Conservation (phyloP, 37 sponge, comb jelly and placozoan species). For the Aplysina aerophoba region DNA sequence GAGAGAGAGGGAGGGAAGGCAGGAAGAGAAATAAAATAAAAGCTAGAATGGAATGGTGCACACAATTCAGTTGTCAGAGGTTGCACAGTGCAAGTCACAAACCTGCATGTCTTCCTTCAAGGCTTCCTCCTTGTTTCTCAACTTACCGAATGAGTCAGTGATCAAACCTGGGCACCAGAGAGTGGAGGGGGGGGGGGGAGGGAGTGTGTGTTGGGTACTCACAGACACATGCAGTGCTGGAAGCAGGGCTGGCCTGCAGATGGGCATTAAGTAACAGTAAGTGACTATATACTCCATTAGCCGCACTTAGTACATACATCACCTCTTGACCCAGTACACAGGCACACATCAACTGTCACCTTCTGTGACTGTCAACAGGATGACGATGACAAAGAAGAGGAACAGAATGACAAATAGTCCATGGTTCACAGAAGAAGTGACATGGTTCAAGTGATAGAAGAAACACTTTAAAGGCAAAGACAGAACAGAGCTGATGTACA, state of each 20-base stretch:
- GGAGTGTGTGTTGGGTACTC: too few species aligned
- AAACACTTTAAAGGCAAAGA: constrained; percentile 65
- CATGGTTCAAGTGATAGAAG: constrained; percentile 62
- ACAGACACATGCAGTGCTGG: too few species aligned
- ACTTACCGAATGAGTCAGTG: constrained; percentile 95
- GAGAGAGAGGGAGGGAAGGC: too few species aligned
- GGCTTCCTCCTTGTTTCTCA: constrained; percentile 81
- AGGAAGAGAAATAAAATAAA: too few species aligned
- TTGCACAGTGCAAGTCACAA: neutral
- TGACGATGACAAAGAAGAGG: constrained; percentile 94
- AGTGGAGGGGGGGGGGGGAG: too few species aligned
- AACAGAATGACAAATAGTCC: constrained; percentile 88
- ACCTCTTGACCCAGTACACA: too few species aligned
- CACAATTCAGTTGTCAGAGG: too few species aligned
- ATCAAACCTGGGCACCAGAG: constrained; percentile 70
- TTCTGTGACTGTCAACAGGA: constrained; percentile 91
- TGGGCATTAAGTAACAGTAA: too few species aligned
- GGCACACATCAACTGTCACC: constrained; percentile 43
- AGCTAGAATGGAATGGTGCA: too few species aligned
- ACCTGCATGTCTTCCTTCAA: constrained; percentile 72
- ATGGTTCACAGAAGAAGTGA: constrained; percentile 51
- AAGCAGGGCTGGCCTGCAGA: too few species aligned
- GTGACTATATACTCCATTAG: neutral
- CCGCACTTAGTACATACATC: too few species aligned
- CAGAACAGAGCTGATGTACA: too few species aligned